Conservation (phyloP, 2,113 vertebrate species). For the Speoplatyrhinus poulsoni region DNA sequence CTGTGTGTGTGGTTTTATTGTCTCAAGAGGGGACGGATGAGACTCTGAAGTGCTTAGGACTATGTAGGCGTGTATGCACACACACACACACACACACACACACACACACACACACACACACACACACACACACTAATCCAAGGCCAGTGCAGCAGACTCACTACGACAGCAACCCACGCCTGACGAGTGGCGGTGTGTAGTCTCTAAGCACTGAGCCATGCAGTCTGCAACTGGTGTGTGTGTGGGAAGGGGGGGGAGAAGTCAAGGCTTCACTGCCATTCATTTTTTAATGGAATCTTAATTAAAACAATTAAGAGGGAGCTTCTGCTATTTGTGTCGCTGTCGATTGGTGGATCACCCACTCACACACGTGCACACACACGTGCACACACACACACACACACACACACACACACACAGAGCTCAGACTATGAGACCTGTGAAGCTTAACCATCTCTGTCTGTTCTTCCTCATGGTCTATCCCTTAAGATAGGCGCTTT, state of each 20-base stretch:
- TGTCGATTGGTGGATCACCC: not conserved
- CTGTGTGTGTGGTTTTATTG: slow-evolving; percentile 55
- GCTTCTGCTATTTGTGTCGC: no score
- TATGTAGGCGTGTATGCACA: slow-evolving; percentile 18
- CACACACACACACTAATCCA: not conserved
- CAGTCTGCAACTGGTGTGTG: no score
- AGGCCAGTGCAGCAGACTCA: not conserved
- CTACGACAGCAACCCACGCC: no score
- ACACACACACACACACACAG: not conserved
- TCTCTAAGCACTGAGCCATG: no score
- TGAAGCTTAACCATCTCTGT: slow-evolving; percentile 52
- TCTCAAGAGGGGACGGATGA: slow-evolving; percentile 37
- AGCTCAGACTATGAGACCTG: not conserved
- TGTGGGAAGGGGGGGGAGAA: no score
- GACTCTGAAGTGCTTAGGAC: slow-evolving; percentile 61
- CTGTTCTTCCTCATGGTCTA: slow-evolving; percentile 58
- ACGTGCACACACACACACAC: not conserved
- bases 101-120: slow-evolving; percentile 2
- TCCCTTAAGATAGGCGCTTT: slow-evolving; percentile 61
- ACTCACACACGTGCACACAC: not conserved
- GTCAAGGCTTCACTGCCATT: no score
- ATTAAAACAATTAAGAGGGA: no score
- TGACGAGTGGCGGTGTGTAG: no score
- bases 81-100: not conserved
- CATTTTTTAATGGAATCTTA: no score